Evolutionary conservation across 2,888 invertebrate genomes (phyloP), one percentile per base, ranked within the genome.

Genomic region (Lycocerus yunnanus): DNA sequence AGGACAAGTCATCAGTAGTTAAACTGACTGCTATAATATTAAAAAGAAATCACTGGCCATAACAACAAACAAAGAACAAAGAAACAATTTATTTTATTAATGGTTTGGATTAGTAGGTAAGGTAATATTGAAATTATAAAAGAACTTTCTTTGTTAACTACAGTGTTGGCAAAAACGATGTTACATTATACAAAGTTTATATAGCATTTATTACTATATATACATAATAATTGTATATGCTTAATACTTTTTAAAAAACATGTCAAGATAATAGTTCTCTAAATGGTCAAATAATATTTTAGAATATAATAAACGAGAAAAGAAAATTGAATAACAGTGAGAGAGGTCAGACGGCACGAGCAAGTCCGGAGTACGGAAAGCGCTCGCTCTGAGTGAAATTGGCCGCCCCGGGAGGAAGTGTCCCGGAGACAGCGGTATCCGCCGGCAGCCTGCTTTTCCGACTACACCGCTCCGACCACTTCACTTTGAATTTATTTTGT

Each of bases 371-470:
- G 83, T 83, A 83, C 86, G 86, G 86, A 85, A 85, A 85, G 84
- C 86, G 85, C 84, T 85, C 85, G 85, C 86, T 86, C 86, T 85
- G 86, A 86, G 87, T 86, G 86, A 86, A 86, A 86, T 86, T 86
- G 85, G 85, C 86, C 87, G 85, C 86, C 84, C 86, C 86, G 87
- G 86, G 87, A 87, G 88, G 87, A 87, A 87, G 86, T 86, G 86
- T 84, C 86, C 88, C 88, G 88, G 87, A 88, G 88, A 87, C 87
- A 87, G 88, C 87, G 87, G 87, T 87, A 87, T 88, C 88, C 88
- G 87, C 87, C 85, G 84, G 82, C 84, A 84, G 84, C 84, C 84
- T 84, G 85, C 84, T 76, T 68, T 84, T 84, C 85, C 85, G 85
- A 84, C 83, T 83, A 86, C 86, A 84, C 83, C 84, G 83, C 81